Evolutionary conservation across 2,113 vertebrate genomes (phyloP).

Genomic region (Laticauda laticaudata): DNA sequence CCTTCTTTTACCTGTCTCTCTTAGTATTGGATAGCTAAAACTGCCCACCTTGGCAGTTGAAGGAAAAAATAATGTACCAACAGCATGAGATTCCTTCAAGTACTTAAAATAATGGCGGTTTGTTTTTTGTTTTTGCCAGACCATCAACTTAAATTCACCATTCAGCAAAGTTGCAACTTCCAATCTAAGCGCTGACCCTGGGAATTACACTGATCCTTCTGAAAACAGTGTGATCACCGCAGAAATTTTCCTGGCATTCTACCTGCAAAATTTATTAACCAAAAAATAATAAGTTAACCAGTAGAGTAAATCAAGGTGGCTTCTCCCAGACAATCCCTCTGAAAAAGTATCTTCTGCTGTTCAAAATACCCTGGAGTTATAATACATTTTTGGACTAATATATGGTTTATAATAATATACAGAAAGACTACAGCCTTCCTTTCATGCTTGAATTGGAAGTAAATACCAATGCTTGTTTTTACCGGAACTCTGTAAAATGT

Average conservation of each 20-base stretch:
- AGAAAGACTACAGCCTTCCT: neutral
- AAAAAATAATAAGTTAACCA: neutral
- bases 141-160: constrained; percentile 46
- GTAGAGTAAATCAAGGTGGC: neutral
- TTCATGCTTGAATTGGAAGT: constrained; percentile 31
- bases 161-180: constrained; percentile 51
- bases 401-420: neutral
- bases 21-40: neutral
- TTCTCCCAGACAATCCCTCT: constrained; percentile 12
- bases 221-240: constrained; percentile 5
- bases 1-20: neutral
- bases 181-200: constrained; percentile 39
- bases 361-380: constrained; percentile 15
- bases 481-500: constrained; percentile 45
- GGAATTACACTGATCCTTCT: constrained; percentile 42
- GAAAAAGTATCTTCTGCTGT: neutral
- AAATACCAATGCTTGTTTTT: constrained; percentile 52
- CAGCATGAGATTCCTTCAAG: neutral
- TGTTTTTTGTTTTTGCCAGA: constrained; percentile 17
- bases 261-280: neutral
- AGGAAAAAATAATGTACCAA: neutral
- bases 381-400: constrained; percentile 30
- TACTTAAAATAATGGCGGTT: constrained; percentile 46
- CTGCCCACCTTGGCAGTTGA: constrained; percentile 8
- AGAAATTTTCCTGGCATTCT: constrained; percentile 28